Percentiles rank a stretch among this genome's conserved stretches.
phyloP scores from a whole-genome alignment of 2,113 vertebrate genomes.

The Sturnus vulgaris region DNA sequence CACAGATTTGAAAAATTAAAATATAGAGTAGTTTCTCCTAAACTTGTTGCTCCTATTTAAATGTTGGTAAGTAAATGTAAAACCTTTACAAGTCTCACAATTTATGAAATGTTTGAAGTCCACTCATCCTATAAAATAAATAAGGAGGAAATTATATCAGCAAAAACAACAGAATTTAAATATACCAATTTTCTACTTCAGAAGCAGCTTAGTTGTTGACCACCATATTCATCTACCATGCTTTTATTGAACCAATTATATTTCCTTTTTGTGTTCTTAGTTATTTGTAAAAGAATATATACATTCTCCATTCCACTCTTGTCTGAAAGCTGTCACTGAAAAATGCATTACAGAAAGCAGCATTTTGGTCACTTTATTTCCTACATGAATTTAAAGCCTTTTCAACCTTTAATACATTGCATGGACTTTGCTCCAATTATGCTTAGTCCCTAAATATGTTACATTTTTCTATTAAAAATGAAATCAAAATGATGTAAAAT shows the following conservation, averaged over 20 bases:
- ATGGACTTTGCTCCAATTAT: neutral
- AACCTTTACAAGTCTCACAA: neutral
- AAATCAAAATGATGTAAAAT: neutral
- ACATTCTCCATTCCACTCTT: neutral
- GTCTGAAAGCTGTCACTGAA: neutral
- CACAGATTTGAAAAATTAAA: neutral
- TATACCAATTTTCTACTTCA: neutral
- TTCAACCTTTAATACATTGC: neutral
- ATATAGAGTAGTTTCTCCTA: neutral
- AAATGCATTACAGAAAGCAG: neutral
- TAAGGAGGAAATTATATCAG: neutral
- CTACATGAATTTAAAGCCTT: neutral
- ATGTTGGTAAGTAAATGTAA: neutral
- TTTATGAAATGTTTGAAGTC: neutral
- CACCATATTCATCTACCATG: neutral
- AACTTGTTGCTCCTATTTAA: neutral
- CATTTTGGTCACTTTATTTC: neutral
- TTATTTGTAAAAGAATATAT: neutral
- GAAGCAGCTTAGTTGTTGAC: neutral
- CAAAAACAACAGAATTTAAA: neutral
- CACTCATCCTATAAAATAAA: neutral
- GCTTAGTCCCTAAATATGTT: neutral
- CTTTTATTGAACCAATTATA: neutral
- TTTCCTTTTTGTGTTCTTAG: neutral
- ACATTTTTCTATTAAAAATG: neutral